Evolutionary conservation across 2,888 invertebrate species (phyloP), one percentile per base, ranked within the genome.

Genomic region (Drosophila leonis): DNA sequence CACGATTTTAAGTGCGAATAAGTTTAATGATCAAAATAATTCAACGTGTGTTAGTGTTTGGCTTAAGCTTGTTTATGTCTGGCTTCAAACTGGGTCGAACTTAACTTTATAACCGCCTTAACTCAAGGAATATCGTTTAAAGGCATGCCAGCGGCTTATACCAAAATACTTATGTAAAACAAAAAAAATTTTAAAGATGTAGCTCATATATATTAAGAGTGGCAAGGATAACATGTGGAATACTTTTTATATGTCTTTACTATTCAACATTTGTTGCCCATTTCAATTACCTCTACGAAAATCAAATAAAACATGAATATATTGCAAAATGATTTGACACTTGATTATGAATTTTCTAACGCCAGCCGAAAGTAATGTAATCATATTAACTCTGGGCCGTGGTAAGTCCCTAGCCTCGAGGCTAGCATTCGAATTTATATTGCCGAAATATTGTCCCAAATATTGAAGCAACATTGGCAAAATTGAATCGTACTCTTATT

Each of bases 1-100:
- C 65, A 59, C 60, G 76, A 75, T 81, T 85, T 88, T 67, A 80
- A 83, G 85, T 89, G 81, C 78, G 52, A 69, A 80, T 79, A 83
- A 82, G 81, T 87, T 86, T 83, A 90, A 89, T 84, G 80, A 88
- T 86, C 80, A 67, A 75, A 82, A 78, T 84, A 88, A 76, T 73
- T 84, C 72, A 77, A 72, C 61, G 72, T 80, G 72, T 71, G 69
- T 75, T 67, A 65, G 66, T 63, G 60, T 65, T 67, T 55, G 71
- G 78, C 55, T 66, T 52, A 66, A 64, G 65, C 75, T 46, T 69
- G 66, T 72, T 87, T 78, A 75, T 72, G 78, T 57, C 41, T 55
- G 51, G 46, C 70, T 67, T 41, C 62, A 66, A 66, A 62, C 37
- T 42, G 63, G 63, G 31, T 48, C 57, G 57, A 27, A 46, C 35